Percentiles rank a stretch among this genome's conserved stretches.
phyloP scores from a whole-genome alignment of 2,797 vertebrate genomes.

The Chlorospingus flavigularis region DNA sequence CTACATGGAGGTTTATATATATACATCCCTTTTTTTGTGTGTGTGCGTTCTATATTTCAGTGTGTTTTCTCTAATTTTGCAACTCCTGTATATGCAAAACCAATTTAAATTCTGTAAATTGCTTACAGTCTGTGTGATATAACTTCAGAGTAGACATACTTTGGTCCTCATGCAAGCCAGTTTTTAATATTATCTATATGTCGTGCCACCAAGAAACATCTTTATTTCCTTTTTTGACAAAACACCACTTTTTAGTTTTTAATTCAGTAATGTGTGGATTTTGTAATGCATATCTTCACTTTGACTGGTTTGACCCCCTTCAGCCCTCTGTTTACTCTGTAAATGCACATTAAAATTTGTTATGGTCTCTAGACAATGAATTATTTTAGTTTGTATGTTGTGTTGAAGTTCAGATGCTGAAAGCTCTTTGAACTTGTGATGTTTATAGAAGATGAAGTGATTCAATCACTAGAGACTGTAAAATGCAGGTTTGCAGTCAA shows the following conservation, averaged over 20 bases:
- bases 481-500: background rate
- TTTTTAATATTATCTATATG: constrained; percentile 73
- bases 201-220: constrained; percentile 31
- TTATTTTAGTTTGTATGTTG: constrained; percentile 68
- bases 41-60: constrained; percentile 67
- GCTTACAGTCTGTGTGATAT: constrained; percentile 76
- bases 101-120: constrained; percentile 77
- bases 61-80: constrained; percentile 77
- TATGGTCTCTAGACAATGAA: constrained; percentile 66
- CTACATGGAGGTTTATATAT: constrained; percentile 68
- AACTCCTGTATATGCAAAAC: constrained; percentile 75
- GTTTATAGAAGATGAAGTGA: constrained; percentile 25
- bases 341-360: constrained; percentile 74
- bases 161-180: constrained; percentile 66
- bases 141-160: constrained; percentile 72
- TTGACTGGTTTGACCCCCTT: constrained; percentile 37
- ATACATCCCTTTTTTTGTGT: constrained; percentile 27
- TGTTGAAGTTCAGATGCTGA: constrained; percentile 50
- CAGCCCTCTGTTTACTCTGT: constrained; percentile 65
- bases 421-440: constrained; percentile 39
- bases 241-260: constrained; percentile 46
- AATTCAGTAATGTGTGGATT: constrained; percentile 51
- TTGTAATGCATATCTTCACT: constrained; percentile 58
- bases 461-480: constrained; percentile 30
- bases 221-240: constrained; percentile 41